Conservation (phyloP, 2,797 vertebrate genomes). For the Sebastes glaucus region DNA sequence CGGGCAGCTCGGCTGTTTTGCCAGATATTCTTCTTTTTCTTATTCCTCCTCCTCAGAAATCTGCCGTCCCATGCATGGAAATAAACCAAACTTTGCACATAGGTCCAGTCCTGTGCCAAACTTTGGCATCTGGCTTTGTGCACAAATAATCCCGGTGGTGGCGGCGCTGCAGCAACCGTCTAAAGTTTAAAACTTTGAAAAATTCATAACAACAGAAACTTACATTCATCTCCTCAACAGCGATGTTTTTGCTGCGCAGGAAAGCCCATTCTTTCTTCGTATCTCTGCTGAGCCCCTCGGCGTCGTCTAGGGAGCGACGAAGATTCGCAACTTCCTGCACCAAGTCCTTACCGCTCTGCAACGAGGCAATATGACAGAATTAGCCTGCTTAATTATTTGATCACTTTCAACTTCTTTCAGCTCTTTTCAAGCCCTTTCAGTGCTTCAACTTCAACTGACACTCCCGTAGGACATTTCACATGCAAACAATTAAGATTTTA, state of each 20-base stretch:
- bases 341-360: slow-evolving; percentile 83
- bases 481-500: not conserved
- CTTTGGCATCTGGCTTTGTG: too few species aligned
- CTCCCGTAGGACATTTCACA: not conserved
- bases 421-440: not conserved
- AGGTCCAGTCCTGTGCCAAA: too few species aligned
- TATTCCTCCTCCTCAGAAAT: too few species aligned
- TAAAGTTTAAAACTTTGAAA: too few species aligned
- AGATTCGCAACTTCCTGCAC: slow-evolving; percentile 84
- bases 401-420: not conserved
- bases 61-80: too few species aligned
- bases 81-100: too few species aligned
- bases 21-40: too few species aligned
- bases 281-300: slow-evolving; percentile 87
- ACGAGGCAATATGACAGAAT: not conserved
- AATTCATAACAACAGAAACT: slow-evolving; percentile 20
- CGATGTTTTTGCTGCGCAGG: slow-evolving; percentile 86
- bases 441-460: not conserved
- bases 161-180: rapidly evolving
- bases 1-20: too few species aligned
- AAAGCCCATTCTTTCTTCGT: slow-evolving; percentile 91
- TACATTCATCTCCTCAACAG: slow-evolving; percentile 87
- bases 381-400: not conserved
- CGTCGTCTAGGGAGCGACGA: slow-evolving; percentile 87
- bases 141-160: too few species aligned